These are phyloP conservation scores for Tinamus guttatus DNA, from an alignment of 2,113 vertebrate genomes.

Conservation along the genomic window DNA sequence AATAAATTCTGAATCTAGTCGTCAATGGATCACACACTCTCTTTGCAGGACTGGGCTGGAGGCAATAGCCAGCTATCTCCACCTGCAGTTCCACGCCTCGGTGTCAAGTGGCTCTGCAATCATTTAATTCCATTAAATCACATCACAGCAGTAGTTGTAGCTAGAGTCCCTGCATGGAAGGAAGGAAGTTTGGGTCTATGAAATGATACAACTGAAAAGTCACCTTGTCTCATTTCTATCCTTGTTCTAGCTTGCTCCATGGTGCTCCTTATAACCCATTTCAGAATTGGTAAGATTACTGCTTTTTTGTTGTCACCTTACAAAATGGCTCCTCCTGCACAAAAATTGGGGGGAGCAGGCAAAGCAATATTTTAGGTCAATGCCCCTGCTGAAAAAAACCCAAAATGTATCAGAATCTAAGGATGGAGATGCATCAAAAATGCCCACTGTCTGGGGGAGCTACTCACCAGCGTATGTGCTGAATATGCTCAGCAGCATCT, in stretches of 20 bases:
- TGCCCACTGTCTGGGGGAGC: not conserved
- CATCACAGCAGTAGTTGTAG: not conserved
- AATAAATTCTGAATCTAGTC: not conserved
- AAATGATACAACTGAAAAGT: not conserved
- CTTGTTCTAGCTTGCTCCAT: accelerated
- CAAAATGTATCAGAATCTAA: not conserved
- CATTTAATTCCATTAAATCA: not conserved
- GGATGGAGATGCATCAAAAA: not conserved
- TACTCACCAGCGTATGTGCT: not conserved
- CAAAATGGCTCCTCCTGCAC: not conserved
- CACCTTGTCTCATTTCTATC: not conserved
- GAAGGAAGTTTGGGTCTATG: not conserved
- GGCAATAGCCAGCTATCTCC: not conserved
- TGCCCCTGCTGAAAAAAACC: not conserved
- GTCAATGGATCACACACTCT: constrained; percentile 3
- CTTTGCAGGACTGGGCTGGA: not conserved
- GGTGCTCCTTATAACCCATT: not conserved
- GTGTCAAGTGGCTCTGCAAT: not conserved
- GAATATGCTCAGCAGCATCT: not conserved
- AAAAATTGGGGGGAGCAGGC: not conserved
- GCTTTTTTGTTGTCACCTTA: not conserved
- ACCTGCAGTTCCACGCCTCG: not conserved
- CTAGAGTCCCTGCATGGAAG: not conserved
- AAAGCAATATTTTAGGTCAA: not conserved
- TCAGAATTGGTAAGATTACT: not conserved